A percentile compares a stretch with the other conserved stretches of the same genome.
Conservation (phyloP, 2,113 vertebrate species). For the Tenrec ecaudatus region DNA sequence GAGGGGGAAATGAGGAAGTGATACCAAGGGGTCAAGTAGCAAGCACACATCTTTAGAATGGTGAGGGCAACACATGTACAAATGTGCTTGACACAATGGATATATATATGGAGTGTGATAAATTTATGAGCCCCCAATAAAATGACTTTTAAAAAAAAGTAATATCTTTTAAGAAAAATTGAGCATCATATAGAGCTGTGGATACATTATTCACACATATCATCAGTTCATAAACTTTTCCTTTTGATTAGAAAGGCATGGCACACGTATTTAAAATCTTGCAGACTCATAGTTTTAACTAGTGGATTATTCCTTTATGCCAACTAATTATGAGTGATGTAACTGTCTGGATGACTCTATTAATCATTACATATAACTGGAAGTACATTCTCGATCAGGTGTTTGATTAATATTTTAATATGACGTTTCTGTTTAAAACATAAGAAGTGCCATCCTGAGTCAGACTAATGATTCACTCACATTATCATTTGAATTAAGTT, state of each 20-base stretch:
- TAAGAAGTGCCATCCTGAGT: not conserved
- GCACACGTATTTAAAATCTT: not conserved
- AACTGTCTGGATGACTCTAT: not conserved
- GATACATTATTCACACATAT: not conserved
- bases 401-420: slow-evolving; percentile 21
- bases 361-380: slow-evolving; percentile 14
- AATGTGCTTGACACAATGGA: too few relatives aligned
- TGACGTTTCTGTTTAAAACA: not conserved
- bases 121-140: too few relatives aligned
- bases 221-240: not conserved
- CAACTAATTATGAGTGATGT: not conserved
- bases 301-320: not conserved
- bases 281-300: not conserved
- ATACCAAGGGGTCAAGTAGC: too few relatives aligned
- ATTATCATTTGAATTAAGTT: not conserved
- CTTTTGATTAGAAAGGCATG: not conserved
- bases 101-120: too few relatives aligned
- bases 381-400: not conserved
- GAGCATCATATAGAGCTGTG: not conserved
- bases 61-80: too few relatives aligned
- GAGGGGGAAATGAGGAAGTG: too few relatives aligned
- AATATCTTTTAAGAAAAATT: not conserved
- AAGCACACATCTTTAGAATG: too few relatives aligned
- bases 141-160: too few relatives aligned
- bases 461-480: not conserved